A percentile compares a stretch with the other conserved stretches of the same genome.
phyloP scores from a whole-genome alignment of 1,140 invertebrate genomes.

The Drosophila jambulina region DNA sequence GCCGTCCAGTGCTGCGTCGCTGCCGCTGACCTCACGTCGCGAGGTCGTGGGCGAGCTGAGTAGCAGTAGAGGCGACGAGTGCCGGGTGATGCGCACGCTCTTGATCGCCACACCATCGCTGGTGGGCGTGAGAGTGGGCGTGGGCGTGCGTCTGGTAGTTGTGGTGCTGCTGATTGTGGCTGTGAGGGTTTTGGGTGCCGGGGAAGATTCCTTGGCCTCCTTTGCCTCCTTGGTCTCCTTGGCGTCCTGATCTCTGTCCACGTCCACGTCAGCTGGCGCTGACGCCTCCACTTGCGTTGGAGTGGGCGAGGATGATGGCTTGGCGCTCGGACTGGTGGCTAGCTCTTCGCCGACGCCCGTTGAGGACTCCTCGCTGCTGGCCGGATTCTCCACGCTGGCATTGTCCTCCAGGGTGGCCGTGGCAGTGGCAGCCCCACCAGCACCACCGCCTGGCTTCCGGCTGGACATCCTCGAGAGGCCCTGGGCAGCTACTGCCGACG shows the following conservation, averaged over 20 bases:
- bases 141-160: slow-evolving; percentile 21
- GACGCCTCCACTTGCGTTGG: slow-evolving; percentile 10
- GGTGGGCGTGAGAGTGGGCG: slow-evolving; percentile 29
- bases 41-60: slow-evolving; percentile 54
- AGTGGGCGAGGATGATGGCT: slow-evolving; percentile 6
- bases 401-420: slow-evolving; percentile 32
- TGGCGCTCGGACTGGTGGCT: not conserved
- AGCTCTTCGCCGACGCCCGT: slow-evolving; percentile 6
- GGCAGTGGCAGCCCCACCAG: slow-evolving; percentile 9
- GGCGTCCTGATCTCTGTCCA: not conserved
- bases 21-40: slow-evolving; percentile 18
- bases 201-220: slow-evolving; percentile 20
- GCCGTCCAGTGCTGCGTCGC: slow-evolving; percentile 3
- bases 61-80: slow-evolving; percentile 68
- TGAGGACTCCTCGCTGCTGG: slow-evolving; percentile 27
- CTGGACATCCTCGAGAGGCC: slow-evolving; percentile 75
- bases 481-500: slow-evolving; percentile 71
- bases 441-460: slow-evolving; percentile 62
- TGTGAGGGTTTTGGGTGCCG: slow-evolving; percentile 13
- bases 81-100: slow-evolving; percentile 65
- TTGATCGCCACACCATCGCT: slow-evolving; percentile 29
- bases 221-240: slow-evolving; percentile 12
- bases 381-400: slow-evolving; percentile 25
- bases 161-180: slow-evolving; percentile 6
- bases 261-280: slow-evolving; percentile 9